Evolutionary conservation across 2,888 invertebrate species (phyloP), one percentile per base, ranked within the genome.

Genomic region (Xanthorhoe designata): DNA sequence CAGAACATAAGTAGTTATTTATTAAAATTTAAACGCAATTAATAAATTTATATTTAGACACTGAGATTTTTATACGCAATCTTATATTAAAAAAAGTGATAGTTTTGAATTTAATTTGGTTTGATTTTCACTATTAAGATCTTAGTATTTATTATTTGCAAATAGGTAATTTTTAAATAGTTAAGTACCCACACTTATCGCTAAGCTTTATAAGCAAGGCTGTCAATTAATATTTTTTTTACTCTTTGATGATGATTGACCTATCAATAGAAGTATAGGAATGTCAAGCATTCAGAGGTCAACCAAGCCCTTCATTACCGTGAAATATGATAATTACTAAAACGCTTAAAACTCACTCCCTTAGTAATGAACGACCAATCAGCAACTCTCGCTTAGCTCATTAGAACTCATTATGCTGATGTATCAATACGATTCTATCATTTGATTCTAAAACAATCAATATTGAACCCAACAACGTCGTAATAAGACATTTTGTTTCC

Each of bases 361-460:
- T 67, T 68, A 66, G 70, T 75, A 72, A 83, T 83, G 72, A 75
- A 76, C 81, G 69, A 80, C 83, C 83, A 83, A 84, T 84, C 83
- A 81, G 72, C 72, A 64, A 72, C 42, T 68, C 78, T 71, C 83
- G 84, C 71, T 70, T 75, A 67, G 55, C 75, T 81, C 78, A 82
- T 84, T 84, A 84, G 80, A 78, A 57, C 77, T 80, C 76, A 84
- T 84, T 83, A 81, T 63, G 65, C 66, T 77, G 75, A 80, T 76
- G 78, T 80, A 79, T 81, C 82, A 83, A 83, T 80, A 80, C 73
- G 61, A 66, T 61, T 57, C 66, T 60, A 75, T 72, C 64, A 76
- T 69, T 29, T 45, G 52, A 52, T 2, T n/a, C n/a, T 10, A 15
- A 60, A 15, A 29, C 67, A 49, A 42, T 8, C 50, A 61, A 69